phyloP scores from a whole-genome alignment of 2,888 invertebrate species.

The Holacanthella duospinosa region DNA sequence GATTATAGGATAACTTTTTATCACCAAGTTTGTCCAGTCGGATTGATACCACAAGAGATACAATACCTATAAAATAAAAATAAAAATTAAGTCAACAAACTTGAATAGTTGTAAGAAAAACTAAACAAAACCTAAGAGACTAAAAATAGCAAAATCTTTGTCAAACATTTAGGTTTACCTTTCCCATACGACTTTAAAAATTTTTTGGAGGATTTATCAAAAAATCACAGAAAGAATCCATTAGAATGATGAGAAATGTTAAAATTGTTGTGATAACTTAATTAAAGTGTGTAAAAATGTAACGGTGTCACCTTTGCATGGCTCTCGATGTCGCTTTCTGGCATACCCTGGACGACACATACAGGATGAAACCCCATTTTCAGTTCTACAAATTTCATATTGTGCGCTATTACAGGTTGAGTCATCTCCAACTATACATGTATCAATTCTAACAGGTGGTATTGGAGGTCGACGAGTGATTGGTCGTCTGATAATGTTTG shows the following conservation, averaged over 20 bases:
- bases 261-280: too few relatives aligned
- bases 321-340: slow-evolving; percentile 59
- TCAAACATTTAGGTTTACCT: not conserved
- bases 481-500: slow-evolving; percentile 33
- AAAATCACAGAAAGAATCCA: not conserved
- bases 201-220: too few relatives aligned
- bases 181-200: slow-evolving; percentile 2
- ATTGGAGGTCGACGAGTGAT: slow-evolving; percentile 20
- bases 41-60: slow-evolving; percentile 65
- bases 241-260: not conserved
- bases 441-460: slow-evolving; percentile 60
- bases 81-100: too few relatives aligned
- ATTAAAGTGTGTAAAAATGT: too few relatives aligned
- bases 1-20: slow-evolving; percentile 64
- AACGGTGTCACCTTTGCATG: slow-evolving; percentile 51
- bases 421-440: slow-evolving; percentile 86
- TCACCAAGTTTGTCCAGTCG: slow-evolving; percentile 75
- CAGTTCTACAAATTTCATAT: slow-evolving; percentile 76
- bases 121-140: too few relatives aligned
- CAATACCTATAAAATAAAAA: slow-evolving; percentile 47
- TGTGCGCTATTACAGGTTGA: slow-evolving; percentile 79
- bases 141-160: too few relatives aligned
- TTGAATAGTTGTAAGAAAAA: too few relatives aligned
- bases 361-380: slow-evolving; percentile 74
- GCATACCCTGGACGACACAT: slow-evolving; percentile 66